Base-by-base conservation (phyloP, 1,140 invertebrate species). In the Drosophila nigrodunni region DNA sequence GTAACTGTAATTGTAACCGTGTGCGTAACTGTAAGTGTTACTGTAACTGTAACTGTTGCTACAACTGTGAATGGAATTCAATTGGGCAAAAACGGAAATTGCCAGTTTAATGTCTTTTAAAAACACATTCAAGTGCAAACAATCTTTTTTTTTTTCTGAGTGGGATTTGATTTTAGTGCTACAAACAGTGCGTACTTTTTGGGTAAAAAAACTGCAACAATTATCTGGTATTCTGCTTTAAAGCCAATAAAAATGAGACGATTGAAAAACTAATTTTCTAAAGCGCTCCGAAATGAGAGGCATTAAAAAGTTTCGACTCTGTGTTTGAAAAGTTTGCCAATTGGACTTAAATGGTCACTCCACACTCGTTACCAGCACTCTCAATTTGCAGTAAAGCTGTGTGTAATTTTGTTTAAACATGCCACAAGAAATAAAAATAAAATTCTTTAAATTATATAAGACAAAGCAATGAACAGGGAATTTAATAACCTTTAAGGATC, bases 11-110 rank as follows among this genome's bases (percentile, higher is more conserved):
- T 8, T 54, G 57, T 52, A 43, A 69, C 3, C 44, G 50, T 21
- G 2, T 30, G 25, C 5, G 35, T 50, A 57, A 72, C 50, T 61
- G 59, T 47, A 10, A 30, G 25, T 35, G 59, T 61, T 18, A 55
- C 13, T 43, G 49, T 43, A 65, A 43, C 25, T 55, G 57, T 55
- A 52, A 25, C 41, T 9, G 68, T 30, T 39, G 11, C 15, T 30
- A 25, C n/a, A 52, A 49, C n/a, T 41, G 46, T 64, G 43, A 50
- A 50, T 54, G 60, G 50, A 59, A 65, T 60, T 75, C 52, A 71
- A 75, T 75, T 70, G 67, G 21, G 41, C 57, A 55, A 55, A 55
- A 61, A 61, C 39, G 57, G 57, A 69, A 74, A 74, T 74, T 61
- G 49, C 49, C 49, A 69, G 39, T 57, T 55, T 18, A 74, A 57